Base-by-base conservation (phyloP, 2,888 invertebrate species). In the Bugula neritina region DNA sequence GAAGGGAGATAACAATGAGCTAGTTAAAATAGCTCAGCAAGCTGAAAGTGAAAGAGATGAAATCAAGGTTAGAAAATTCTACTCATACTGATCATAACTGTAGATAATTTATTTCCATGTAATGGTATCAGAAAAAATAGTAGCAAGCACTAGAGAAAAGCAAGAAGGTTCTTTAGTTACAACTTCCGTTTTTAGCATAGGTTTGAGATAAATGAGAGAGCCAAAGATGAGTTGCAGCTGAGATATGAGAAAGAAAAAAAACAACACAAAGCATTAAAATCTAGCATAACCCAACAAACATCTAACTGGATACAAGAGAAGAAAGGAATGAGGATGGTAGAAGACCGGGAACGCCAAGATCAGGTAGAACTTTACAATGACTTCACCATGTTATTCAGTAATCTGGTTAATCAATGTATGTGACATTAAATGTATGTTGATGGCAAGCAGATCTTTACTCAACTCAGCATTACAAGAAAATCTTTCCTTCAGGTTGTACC, bases 271-370 rank as follows among this genome's bases (percentile, higher is more conserved):
- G 74, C 73, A 57, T 63, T 79, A 69, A 76, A 77, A 17, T 73
- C 74, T 25, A 78, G 78, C 75, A 71, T 79, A 69, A 78, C 79
- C 1, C 72, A 78, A 43, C 78, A 79, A 69, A 78, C 79, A 0
- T 76, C 77, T n/a, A 79, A 79, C 54, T 79, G 79, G 79, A 78
- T 79, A n/a, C 75, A 78, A 34, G 54, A 76, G 54, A 78, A 77
- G 75, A 79, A 79, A 72, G 76, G 77, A 69, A 73, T 78, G n/a
- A 78, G 78, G 23, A 76, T 77, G 71, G 75, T 77, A 75, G 79
- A 79, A 73, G 78, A 79, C 29, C 76, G 77, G 71, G 77, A 77
- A 54, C 74, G 77, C 69, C 77, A 78, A 77, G 77, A 55, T n/a
- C 63, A 58, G 52, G 73, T 73, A 17, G 17, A 5, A 43, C n/a